Percentiles rank a stretch among this genome's conserved stretches.
These are phyloP conservation scores for Silvanus unidentatus DNA, from an alignment of 2,888 invertebrate species.

Conservation along the genomic window DNA sequence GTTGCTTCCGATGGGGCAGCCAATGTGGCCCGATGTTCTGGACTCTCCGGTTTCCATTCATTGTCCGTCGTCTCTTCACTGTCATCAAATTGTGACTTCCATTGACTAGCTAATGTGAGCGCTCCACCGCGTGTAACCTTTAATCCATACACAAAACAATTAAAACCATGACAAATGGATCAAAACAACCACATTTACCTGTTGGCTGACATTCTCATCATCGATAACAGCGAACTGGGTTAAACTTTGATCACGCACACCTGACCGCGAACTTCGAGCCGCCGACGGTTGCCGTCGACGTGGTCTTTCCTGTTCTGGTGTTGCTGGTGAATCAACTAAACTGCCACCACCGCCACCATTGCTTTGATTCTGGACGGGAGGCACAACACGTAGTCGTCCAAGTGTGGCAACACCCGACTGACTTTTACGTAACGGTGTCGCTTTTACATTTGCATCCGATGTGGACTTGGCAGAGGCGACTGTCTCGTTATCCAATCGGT, in stretches of 20 bases:
- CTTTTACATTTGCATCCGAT: constrained; percentile 40
- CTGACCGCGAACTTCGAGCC: constrained; percentile 44
- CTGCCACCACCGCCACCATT: constrained; percentile 26
- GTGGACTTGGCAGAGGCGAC: constrained; percentile 52
- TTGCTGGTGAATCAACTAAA: constrained; percentile 35
- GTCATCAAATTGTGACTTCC: constrained; percentile 95
- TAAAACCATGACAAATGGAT: not conserved
- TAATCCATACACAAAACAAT: constrained; percentile 23
- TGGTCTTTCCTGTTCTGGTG: constrained; percentile 42
- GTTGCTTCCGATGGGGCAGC: constrained; percentile 42
- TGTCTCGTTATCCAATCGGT: constrained; percentile 61
- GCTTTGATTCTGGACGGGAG: constrained; percentile 32
- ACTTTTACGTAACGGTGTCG: constrained; percentile 42
- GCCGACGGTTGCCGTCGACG: constrained; percentile 45
- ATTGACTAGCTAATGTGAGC: constrained; percentile 84
- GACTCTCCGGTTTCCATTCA: constrained; percentile 84
- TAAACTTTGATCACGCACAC: constrained; percentile 71
- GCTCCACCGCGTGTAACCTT: constrained; percentile 81
- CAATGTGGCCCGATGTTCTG: constrained; percentile 49
- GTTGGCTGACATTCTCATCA: constrained; percentile 89
- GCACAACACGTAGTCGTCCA: constrained; percentile 66
- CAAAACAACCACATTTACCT: constrained; percentile 42
- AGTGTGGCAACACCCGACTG: constrained; percentile 61
- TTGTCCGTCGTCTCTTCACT: constrained; percentile 92
- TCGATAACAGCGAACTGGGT: constrained; percentile 90